Evolutionary conservation across 2,797 vertebrate species (phyloP).

Genomic region (Phataginus tricuspis): DNA sequence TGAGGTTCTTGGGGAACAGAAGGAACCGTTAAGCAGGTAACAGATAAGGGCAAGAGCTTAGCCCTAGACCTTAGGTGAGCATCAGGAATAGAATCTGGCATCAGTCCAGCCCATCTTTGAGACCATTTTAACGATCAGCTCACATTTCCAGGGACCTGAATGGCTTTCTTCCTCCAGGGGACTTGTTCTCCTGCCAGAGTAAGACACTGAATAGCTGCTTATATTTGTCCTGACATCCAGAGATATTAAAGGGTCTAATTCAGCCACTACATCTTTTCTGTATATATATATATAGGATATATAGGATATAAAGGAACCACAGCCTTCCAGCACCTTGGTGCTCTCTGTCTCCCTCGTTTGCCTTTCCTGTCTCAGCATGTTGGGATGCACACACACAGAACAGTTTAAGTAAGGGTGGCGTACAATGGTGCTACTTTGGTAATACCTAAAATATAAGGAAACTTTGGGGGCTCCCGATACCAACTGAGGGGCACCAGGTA

Average conservation of each 20-base stretch:
- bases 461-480: neutral
- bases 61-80: neutral
- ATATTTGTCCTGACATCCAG: constrained; percentile 60
- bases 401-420: neutral
- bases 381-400: neutral
- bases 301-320: constrained; percentile 54
- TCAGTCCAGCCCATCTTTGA: neutral
- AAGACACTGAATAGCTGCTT: constrained; percentile 47
- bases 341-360: neutral
- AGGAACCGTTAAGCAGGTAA: rapidly evolving
- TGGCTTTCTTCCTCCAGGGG: constrained; percentile 49
- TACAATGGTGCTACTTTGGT: neutral
- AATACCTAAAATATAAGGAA: neutral
- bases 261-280: constrained; percentile 34
- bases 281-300: too few relatives aligned
- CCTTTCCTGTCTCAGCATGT: neutral
- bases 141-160: neutral
- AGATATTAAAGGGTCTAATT: constrained; percentile 69
- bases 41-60: neutral
- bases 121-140: constrained; percentile 51
- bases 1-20: neutral
- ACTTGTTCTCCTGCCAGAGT: constrained; percentile 63
- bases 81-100: neutral
- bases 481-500: neutral
- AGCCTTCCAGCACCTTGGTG: neutral